Conservation (phyloP, 2,888 invertebrate genomes). For the Tipula helvola region DNA sequence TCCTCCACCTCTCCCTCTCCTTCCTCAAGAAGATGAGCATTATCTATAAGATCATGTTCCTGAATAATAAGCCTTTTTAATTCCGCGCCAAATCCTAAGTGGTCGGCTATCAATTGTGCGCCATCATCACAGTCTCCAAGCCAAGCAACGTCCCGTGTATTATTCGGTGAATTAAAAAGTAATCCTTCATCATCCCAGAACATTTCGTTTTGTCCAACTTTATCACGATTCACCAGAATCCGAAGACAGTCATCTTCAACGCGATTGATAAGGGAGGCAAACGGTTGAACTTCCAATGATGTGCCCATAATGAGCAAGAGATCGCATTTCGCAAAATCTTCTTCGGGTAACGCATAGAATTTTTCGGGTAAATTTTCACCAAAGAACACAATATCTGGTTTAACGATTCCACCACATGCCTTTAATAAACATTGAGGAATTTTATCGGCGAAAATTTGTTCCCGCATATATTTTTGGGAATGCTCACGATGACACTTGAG, state of each 20-base stretch:
- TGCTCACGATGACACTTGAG: conserved; percentile 60
- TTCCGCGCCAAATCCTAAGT: conserved; percentile 68
- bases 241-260: conserved; percentile 63
- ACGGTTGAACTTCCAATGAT: conserved; percentile 87
- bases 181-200: conserved; percentile 42
- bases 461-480: conserved; percentile 56
- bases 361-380: conserved; percentile 76
- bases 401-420: conserved; percentile 66
- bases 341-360: conserved; percentile 54
- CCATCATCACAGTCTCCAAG: conserved; percentile 77
- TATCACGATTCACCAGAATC: conserved; percentile 76
- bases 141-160: conserved; percentile 62
- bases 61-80: conserved; percentile 41
- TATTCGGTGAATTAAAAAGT: conserved; percentile 50
- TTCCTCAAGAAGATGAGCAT: conserved; percentile 7
- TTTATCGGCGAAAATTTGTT: conserved; percentile 55
- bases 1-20: background rate
- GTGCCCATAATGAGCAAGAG: conserved; percentile 91
- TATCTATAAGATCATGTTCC: conserved; percentile 44
- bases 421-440: conserved; percentile 60
- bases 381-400: conserved; percentile 94
- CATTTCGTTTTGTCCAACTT: conserved; percentile 42
- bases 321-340: conserved; percentile 78
- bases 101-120: conserved; percentile 56
- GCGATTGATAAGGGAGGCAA: conserved; percentile 74